Evolutionary conservation across 2,113 vertebrate genomes (phyloP), one percentile per base, ranked within the genome.

Genomic region (Antechinus stuartii): DNA sequence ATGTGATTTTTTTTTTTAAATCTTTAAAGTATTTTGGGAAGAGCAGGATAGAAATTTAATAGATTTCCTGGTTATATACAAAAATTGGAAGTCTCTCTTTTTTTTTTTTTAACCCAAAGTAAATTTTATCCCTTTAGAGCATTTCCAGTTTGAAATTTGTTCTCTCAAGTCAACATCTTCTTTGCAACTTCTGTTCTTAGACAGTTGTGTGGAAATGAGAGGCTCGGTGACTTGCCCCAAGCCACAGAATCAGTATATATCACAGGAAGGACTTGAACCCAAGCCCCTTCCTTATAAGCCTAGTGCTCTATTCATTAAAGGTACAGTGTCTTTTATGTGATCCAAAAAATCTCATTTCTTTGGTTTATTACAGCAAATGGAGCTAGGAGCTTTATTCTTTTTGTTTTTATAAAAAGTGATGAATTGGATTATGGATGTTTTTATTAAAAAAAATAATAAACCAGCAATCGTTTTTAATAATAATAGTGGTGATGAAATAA

Each of bases 371-470:
- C 11, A 52, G 25, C 92, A 50, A 25, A 46, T 25, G 4, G 26
- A 26, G 8, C n/a, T 25, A 10, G 92, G 25, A 56, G 1, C 27
- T 5, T 0, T 3, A 0, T 53, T 52, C 42, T 7, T 0, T 1
- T 3, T 8, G 3, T 35, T 47, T 76, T 27, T 57, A 1, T 25
- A 5, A 84, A 84, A 42, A n/a, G 16, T 42, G 68, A 84, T 42
- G 54, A 56, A 24, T 55, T 9, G 3, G 24, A 47, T 25, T 46
- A 0, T 46, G 68, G n/a, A 30, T 55, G 11, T 89, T 93, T 30
- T 49, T 42, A 68, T 68, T 35, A 35, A 14, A 14, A 35, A 61
- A 68, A 55, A 35, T 35, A 35, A 61, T 10, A 7, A 0, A 0
- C 11, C 0, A 90, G 11, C 47, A 5, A 0, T n/a, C n/a, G 8